phyloP scores from a whole-genome alignment of 2,888 invertebrate genomes.

The Peribatodes rhomboidaria region DNA sequence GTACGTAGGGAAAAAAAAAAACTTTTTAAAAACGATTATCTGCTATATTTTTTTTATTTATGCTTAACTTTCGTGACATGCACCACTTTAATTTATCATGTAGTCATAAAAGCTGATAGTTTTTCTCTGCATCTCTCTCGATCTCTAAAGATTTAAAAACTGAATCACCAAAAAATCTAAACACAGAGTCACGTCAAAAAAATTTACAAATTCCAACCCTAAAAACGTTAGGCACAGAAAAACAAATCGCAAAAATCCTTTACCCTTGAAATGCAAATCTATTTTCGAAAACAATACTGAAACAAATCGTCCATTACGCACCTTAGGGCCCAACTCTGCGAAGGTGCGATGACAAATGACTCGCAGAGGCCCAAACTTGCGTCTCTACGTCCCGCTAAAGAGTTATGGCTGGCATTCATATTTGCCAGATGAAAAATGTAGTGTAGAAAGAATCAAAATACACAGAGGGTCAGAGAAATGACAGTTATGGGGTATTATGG shows the following conservation, averaged over 20 bases:
- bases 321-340: slow-evolving; percentile 40
- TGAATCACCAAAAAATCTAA: too few relatives aligned
- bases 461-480: slow-evolving; percentile 51
- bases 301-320: slow-evolving; percentile 54
- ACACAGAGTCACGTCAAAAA: not conserved
- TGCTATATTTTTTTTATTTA: too few relatives aligned
- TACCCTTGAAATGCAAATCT: slow-evolving; percentile 37
- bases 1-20: too few relatives aligned
- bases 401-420: slow-evolving; percentile 64
- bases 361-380: slow-evolving; percentile 46
- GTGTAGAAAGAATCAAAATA: slow-evolving; percentile 58
- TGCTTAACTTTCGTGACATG: too few relatives aligned
- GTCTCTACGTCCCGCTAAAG: slow-evolving; percentile 63
- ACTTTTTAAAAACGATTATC: too few relatives aligned
- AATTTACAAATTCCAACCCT: not conserved
- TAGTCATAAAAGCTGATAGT: too few relatives aligned
- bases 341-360: slow-evolving; percentile 66
- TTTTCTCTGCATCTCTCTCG: too few relatives aligned
- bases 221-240: slow-evolving; percentile 3
- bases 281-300: slow-evolving; percentile 46
- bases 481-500: slow-evolving; percentile 38
- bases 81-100: too few relatives aligned
- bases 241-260: slow-evolving; percentile 10
- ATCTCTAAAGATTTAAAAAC: too few relatives aligned
- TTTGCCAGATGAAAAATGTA: slow-evolving; percentile 66